A percentile compares a stretch with the other conserved stretches of the same genome.
phyloP scores from a whole-genome alignment of 1,140 invertebrate species.

The Drosophila setifemur region DNA sequence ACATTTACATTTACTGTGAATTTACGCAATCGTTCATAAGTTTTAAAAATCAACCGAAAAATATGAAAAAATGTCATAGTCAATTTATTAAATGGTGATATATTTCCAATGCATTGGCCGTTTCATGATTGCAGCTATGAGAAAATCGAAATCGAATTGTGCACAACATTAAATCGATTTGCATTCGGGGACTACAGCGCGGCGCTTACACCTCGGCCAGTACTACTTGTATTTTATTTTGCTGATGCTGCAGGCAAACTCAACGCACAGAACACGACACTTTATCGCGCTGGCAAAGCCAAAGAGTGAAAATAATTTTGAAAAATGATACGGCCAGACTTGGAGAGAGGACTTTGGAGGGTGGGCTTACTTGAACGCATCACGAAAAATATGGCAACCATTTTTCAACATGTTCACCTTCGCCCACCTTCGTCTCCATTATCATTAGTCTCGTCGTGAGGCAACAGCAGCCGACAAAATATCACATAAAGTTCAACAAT shows the following conservation, averaged over 20 bases:
- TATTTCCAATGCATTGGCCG: too few species aligned
- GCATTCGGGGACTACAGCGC: constrained; percentile 40
- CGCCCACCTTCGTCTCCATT: constrained; percentile 18
- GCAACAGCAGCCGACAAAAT: constrained; percentile 45
- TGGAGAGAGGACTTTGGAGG: constrained; percentile 14
- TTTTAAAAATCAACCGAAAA: too few species aligned
- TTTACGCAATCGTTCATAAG: too few species aligned
- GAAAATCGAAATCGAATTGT: too few species aligned
- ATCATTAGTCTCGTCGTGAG: constrained; percentile 31
- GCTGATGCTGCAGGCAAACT: constrained; percentile 67
- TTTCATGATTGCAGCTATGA: too few species aligned
- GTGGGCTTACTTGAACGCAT: constrained; percentile 36
- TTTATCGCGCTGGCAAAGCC: constrained; percentile 49
- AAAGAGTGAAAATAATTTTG: constrained; percentile 61
- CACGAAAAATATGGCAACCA: constrained; percentile 65
- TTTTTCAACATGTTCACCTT: constrained; percentile 60
- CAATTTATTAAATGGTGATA: too few species aligned
- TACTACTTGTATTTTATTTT: constrained; percentile 35
- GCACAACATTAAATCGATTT: constrained; percentile 22
- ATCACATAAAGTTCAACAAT: constrained; percentile 58
- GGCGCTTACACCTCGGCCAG: constrained; percentile 57
- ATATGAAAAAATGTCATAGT: too few species aligned
- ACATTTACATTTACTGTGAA: too few species aligned
- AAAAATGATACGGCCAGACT: constrained; percentile 46
- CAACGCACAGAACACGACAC: constrained; percentile 39